phyloP scores from a whole-genome alignment of 2,797 vertebrate species.

The Mallotus villosus region DNA sequence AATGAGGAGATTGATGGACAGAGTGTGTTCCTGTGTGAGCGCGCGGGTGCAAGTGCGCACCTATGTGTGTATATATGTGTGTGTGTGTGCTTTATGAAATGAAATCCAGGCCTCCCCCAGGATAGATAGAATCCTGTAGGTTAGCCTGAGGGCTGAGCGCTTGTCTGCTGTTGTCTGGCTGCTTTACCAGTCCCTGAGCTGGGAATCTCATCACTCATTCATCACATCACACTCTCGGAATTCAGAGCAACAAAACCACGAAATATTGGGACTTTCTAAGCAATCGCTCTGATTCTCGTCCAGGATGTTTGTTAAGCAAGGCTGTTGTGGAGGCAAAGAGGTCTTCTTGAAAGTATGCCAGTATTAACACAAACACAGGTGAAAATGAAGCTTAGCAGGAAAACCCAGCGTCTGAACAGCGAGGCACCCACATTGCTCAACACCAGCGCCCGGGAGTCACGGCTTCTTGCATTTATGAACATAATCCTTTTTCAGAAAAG shows the following conservation, averaged over 20 bases:
- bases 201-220: neutral
- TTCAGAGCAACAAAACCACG: neutral
- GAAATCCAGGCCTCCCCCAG: no score
- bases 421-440: neutral
- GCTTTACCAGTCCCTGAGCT: no score
- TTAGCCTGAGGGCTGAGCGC: no score
- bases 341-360: neutral
- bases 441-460: constrained; percentile 26
- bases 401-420: neutral
- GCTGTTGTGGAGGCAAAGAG: neutral
- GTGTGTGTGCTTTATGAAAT: neutral
- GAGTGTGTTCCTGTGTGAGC: neutral
- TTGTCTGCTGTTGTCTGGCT: no score
- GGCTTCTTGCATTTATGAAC: constrained; percentile 69
- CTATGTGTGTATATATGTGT: neutral
- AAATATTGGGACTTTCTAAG: constrained; percentile 49
- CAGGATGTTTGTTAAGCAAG: constrained; percentile 19
- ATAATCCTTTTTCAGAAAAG: constrained; percentile 66
- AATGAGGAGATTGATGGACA: neutral
- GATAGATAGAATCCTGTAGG: no score
- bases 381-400: neutral
- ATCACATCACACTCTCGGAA: neutral
- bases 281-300: constrained; percentile 48
- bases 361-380: neutral
- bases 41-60: neutral